phyloP scores from a whole-genome alignment of 2,888 invertebrate genomes.

The Drosophila bunnanda region DNA sequence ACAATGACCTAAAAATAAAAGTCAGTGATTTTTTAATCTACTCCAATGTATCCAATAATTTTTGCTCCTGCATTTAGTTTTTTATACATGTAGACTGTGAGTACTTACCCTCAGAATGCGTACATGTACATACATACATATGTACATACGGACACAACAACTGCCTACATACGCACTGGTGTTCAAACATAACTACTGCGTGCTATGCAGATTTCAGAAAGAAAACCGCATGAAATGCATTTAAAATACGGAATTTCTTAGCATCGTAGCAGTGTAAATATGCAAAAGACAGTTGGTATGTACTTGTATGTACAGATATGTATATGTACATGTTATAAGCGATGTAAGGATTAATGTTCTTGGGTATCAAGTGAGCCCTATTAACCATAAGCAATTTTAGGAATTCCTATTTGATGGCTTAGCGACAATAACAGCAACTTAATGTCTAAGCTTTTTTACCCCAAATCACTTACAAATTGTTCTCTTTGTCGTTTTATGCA shows the following conservation, averaged over 20 bases:
- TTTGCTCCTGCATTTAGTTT: slow-evolving; percentile 3
- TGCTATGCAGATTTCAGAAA: not conserved
- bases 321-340: not conserved
- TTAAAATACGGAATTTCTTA: not conserved
- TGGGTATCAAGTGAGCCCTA: too few relatives aligned
- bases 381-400: not conserved
- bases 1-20: slow-evolving; percentile 44
- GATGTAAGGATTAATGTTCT: not conserved
- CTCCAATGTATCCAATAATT: not conserved
- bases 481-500: slow-evolving; percentile 27
- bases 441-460: not conserved
- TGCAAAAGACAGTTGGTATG: slow-evolving; percentile 6
- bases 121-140: not conserved
- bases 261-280: slow-evolving; percentile 18
- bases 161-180: slow-evolving; percentile 23
- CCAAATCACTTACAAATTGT: slow-evolving; percentile 28
- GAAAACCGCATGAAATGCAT: not conserved
- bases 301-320: not conserved
- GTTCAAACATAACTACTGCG: slow-evolving; percentile 1
- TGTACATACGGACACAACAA: slow-evolving; percentile 17
- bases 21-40: not conserved
- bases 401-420: not conserved
- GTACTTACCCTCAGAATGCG: slow-evolving; percentile 6
- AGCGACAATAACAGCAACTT: not conserved
- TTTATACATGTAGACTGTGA: slow-evolving; percentile 7